These are phyloP conservation scores for Eupleurogrammus muticus DNA, from an alignment of 2,797 vertebrate genomes.

Conservation along the genomic window DNA sequence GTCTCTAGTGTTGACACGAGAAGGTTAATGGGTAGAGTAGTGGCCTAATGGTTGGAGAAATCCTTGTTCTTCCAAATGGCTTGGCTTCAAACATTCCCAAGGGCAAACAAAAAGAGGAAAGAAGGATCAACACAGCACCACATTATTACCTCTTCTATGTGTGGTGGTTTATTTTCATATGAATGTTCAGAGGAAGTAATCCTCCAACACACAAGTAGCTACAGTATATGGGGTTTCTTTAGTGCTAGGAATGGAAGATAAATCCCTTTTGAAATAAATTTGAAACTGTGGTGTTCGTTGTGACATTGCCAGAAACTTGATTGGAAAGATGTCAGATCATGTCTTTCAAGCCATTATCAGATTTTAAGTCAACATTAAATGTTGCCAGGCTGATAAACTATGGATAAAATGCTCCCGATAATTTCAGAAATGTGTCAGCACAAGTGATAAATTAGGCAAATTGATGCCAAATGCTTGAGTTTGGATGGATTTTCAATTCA, in stretches of 20 bases:
- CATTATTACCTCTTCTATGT: constrained; percentile 16
- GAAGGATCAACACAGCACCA: constrained; percentile 2
- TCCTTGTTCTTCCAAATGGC: constrained; percentile 9
- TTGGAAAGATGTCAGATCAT: not conserved
- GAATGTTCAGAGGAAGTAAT: constrained; percentile 16
- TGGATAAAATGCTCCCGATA: not conserved
- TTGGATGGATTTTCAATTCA: constrained; percentile 7
- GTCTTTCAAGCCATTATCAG: constrained; percentile 30
- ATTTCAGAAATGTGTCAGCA: constrained; percentile 32
- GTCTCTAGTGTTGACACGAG: not conserved
- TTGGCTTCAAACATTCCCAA: not conserved
- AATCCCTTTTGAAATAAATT: constrained; percentile 1
- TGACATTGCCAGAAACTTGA: not conserved
- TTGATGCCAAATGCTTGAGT: not conserved
- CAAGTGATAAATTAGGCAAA: constrained; percentile 4
- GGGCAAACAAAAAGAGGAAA: constrained; percentile 26
- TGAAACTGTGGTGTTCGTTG: not conserved
- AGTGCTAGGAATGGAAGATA: not conserved
- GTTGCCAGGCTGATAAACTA: constrained; percentile 9
- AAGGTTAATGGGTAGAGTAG: not conserved
- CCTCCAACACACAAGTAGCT: constrained; percentile 10
- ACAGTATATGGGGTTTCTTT: not conserved
- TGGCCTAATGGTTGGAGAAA: not conserved
- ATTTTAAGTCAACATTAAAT: constrained; percentile 32
- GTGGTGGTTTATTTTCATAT: constrained; percentile 26